A percentile compares a stretch with the other conserved stretches of the same genome.
Conservation (phyloP, 2,797 vertebrate genomes). For the Trachurus trachurus region DNA sequence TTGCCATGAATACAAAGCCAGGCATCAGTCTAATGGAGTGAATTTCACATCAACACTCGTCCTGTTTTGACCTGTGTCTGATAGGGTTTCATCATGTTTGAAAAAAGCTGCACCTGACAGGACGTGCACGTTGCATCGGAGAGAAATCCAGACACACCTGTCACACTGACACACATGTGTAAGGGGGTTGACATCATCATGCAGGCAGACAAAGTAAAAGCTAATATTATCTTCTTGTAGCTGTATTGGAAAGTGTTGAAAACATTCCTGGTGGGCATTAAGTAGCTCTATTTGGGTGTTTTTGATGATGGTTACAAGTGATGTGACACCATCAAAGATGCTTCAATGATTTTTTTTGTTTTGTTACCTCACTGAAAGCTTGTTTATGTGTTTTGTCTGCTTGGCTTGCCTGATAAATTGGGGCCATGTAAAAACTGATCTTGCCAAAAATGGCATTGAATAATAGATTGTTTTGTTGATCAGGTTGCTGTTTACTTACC, state of each 20-base stretch:
- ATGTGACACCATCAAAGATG: conserved; percentile 55
- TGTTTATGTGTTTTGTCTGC: conserved; percentile 66
- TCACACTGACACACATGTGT: conserved; percentile 24
- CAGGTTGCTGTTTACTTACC: conserved; percentile 95
- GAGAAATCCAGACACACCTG: conserved; percentile 34
- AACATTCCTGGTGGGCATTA: conserved; percentile 25
- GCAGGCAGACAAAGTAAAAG: not conserved
- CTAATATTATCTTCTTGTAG: conserved; percentile 11
- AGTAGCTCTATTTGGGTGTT: conserved; percentile 42
- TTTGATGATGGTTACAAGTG: conserved; percentile 41
- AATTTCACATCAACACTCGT: conserved; percentile 88
- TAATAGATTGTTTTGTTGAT: conserved; percentile 94
- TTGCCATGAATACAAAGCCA: conserved; percentile 90
- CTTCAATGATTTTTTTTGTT: conserved; percentile 24
- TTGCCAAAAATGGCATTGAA: conserved; percentile 92
- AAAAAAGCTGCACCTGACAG: conserved; percentile 73
- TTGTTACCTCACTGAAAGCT: conserved; percentile 36
- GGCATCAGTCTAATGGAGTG: conserved; percentile 87
- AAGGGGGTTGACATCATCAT: not conserved
- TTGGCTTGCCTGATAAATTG: conserved; percentile 77
- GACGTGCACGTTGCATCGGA: conserved; percentile 2
- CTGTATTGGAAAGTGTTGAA: conserved; percentile 25
- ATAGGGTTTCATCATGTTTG: conserved; percentile 89
- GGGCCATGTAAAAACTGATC: conserved; percentile 89
- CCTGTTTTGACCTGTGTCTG: conserved; percentile 92